These are phyloP conservation scores for Bryconaethiops microstoma DNA, from an alignment of 2,797 vertebrate genomes.

Conservation along the genomic window DNA sequence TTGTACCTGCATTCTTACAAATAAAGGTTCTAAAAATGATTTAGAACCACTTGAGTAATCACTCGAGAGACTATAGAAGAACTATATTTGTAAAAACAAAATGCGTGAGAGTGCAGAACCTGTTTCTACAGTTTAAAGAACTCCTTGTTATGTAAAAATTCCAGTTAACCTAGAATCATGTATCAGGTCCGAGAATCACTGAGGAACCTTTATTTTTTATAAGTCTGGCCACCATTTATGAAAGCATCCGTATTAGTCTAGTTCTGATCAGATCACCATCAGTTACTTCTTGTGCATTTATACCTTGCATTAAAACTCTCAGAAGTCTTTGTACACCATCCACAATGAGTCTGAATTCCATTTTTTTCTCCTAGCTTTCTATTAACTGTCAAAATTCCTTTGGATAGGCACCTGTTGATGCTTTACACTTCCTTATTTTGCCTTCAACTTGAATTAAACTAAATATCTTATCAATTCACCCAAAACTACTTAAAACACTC, in stretches of 20 bases:
- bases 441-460: no score
- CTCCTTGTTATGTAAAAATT: not conserved
- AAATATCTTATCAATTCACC: no score
- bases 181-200: not conserved
- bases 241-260: not conserved
- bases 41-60: no score
- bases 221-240: not conserved
- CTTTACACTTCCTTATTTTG: no score
- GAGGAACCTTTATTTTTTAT: not conserved
- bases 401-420: no score
- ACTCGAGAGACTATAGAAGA: no score
- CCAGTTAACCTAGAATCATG: not conserved
- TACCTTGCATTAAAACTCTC: constrained; percentile 38
- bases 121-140: not conserved
- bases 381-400: no score
- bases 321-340: not conserved
- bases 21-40: not conserved
- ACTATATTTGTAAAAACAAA: no score
- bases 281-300: constrained; percentile 19
- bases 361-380: not conserved
- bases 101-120: no score
- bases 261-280: not conserved
- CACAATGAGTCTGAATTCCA: constrained; percentile 2
- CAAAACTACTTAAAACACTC: no score
- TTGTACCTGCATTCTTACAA: not conserved